Base-by-base conservation (phyloP, 35 echinoderm and acorn worm species). In the Stichopus chloronotus region DNA sequence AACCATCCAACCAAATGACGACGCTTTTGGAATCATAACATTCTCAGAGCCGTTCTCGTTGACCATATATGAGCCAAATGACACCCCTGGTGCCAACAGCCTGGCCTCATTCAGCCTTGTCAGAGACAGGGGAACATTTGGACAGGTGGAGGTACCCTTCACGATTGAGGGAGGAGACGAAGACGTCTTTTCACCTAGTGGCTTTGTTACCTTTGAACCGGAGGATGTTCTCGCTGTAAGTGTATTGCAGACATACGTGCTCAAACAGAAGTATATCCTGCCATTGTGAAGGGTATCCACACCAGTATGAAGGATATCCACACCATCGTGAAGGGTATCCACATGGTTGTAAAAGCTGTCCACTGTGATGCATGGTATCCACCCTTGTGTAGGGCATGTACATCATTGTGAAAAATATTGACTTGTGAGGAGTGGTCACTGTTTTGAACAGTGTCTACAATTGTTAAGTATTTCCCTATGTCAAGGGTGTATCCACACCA, bases 171-270 rank as follows among this genome's bases (percentile, higher is more conserved):
- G 90, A 9, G 91, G 84, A 16, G 88, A 92, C 52, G 87, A 68
- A 16, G 97, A 98, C 83, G 25, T 98, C 10, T 63, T 83, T 57
- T 95, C 97, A 4, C 79, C 88, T 2, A 91, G 85, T 71, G 97
- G 97, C 4, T 99, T 99, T 95, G 92, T 99, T 5, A 99, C 94
- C 74, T 95, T 99, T 83, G 92, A 91, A 87, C 92, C 97, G 22
- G 93, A 93, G 12, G 93, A 93, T 71, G 72, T 63, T 11, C 85
- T 88, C 21, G 92, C 95, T 10, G 97, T 99, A 90, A 95, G 96
- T 93, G 30, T 43, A 43, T 43, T 3, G 30, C 30, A 43, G 30
- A 43, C 30, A 43, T 43, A 43, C 30, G 3, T 43, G 3, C 30
- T 43, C 30, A 43, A 43, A 43, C 30, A 43, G 30, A 43, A 43